A percentile compares a stretch with the other conserved stretches of the same genome.
phyloP scores from a whole-genome alignment of 37 sponge, comb jelly and placozoan species.

The Cliona cf. orientalis region DNA sequence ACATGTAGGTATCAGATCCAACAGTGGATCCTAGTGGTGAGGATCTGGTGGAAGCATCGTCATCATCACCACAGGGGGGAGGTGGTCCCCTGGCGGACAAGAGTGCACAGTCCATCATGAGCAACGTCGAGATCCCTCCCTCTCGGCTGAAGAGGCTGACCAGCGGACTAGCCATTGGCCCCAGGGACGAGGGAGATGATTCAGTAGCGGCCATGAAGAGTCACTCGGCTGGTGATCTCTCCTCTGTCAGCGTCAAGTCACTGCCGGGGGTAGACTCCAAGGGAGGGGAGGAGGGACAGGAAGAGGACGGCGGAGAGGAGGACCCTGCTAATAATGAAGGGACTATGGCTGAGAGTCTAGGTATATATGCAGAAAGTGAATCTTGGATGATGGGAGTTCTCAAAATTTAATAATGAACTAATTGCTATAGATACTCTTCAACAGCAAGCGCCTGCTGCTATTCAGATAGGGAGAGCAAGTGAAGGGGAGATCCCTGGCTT shows the following conservation, averaged over 20 bases:
- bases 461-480: constrained; percentile 4
- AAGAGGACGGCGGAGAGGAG: background rate
- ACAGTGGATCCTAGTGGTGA: background rate
- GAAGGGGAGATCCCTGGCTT: constrained; percentile 40
- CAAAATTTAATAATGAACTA: too few relatives aligned
- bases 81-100: constrained; percentile 18
- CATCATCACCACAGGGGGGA: too few relatives aligned
- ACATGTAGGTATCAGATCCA: too few relatives aligned
- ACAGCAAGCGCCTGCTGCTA: constrained; percentile 1
- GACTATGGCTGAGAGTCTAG: background rate
- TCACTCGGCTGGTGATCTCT: background rate
- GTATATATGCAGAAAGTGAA: background rate
- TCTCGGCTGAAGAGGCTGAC: background rate
- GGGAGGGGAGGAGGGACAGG: background rate
- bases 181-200: background rate
- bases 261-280: background rate
- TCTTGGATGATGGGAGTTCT: background rate
- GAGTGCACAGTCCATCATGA: constrained; percentile 18
- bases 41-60: background rate
- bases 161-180: too few relatives aligned
- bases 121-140: background rate
- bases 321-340: too few relatives aligned
- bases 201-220: constrained; percentile 4
- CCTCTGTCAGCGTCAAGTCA: background rate
- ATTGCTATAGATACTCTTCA: too few relatives aligned